Conservation (phyloP, 2,797 vertebrate species). For the Peromyscus eremicus region DNA sequence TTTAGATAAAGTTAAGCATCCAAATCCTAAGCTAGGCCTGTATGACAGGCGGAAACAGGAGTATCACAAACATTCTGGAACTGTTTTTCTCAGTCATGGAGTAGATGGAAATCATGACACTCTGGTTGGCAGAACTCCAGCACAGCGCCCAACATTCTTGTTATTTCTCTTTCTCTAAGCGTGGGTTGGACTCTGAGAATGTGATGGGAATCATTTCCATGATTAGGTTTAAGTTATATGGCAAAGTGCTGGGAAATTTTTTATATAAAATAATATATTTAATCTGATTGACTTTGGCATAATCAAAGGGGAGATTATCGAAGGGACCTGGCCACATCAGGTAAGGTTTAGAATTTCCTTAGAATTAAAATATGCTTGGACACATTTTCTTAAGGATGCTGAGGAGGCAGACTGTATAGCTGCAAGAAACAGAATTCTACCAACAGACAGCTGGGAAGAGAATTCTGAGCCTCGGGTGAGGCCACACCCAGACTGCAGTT, state of each 20-base stretch:
- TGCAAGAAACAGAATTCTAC: neutral
- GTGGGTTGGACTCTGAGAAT: neutral
- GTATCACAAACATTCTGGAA: neutral
- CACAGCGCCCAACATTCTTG: neutral
- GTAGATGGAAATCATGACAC: neutral
- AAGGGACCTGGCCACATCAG: neutral
- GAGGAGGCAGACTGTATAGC: neutral
- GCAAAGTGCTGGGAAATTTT: neutral
- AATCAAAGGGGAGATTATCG: neutral
- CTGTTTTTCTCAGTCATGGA: neutral
- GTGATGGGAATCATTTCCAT: neutral
- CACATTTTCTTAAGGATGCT: neutral
- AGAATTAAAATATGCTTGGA: too few relatives aligned
- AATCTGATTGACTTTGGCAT: neutral
- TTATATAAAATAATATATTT: neutral
- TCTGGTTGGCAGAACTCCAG: neutral
- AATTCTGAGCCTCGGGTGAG: neutral
- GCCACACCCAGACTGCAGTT: neutral
- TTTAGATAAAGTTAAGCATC: neutral
- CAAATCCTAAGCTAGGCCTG: neutral
- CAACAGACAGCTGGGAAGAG: neutral
- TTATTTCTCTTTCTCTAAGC: neutral
- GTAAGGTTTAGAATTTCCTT: neutral
- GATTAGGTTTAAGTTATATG: neutral
- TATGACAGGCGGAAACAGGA: neutral